phyloP scores from a whole-genome alignment of 2,888 invertebrate species.

The Zaprionus obscuricornis region DNA sequence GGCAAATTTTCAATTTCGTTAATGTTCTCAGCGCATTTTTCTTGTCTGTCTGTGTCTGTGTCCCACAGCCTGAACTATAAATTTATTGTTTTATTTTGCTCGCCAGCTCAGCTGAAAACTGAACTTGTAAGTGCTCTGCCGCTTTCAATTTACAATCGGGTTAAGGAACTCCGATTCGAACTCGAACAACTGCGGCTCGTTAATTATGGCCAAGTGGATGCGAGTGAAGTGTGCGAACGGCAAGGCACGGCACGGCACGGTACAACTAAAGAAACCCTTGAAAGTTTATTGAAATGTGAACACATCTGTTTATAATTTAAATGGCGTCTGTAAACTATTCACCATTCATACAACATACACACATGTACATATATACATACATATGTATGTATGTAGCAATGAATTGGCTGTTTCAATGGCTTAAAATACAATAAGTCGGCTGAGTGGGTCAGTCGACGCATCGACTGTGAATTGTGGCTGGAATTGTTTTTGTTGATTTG shows the following conservation, averaged over 20 bases:
- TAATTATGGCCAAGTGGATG: slow-evolving; percentile 47
- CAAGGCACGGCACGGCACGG: too few species aligned
- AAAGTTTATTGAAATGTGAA: slow-evolving; percentile 31
- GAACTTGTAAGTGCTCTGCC: slow-evolving; percentile 37
- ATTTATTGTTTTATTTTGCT: slow-evolving; percentile 58
- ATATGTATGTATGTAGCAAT: too few species aligned
- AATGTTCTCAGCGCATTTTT: slow-evolving; percentile 54
- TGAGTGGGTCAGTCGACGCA: too few species aligned
- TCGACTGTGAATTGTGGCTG: too few species aligned
- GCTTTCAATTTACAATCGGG: slow-evolving; percentile 44
- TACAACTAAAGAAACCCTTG: slow-evolving; percentile 2
- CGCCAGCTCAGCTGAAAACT: slow-evolving; percentile 9
- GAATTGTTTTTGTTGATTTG: too few species aligned
- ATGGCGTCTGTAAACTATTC: slow-evolving; percentile 12
- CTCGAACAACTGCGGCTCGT: slow-evolving; percentile 23
- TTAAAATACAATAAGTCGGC: too few species aligned
- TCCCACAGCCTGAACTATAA: slow-evolving; percentile 6
- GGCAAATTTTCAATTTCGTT: slow-evolving; percentile 74
- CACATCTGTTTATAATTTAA: slow-evolving; percentile 40
- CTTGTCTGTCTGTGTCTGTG: slow-evolving; percentile 6
- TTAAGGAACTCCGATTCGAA: slow-evolving; percentile 65
- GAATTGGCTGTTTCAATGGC: too few species aligned
- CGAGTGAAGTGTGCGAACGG: background rate
- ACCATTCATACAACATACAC: too few species aligned
- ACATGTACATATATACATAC: slow-evolving; percentile 39